Conservation (phyloP, 1,140 invertebrate genomes). For the Drosophila ironensis region DNA sequence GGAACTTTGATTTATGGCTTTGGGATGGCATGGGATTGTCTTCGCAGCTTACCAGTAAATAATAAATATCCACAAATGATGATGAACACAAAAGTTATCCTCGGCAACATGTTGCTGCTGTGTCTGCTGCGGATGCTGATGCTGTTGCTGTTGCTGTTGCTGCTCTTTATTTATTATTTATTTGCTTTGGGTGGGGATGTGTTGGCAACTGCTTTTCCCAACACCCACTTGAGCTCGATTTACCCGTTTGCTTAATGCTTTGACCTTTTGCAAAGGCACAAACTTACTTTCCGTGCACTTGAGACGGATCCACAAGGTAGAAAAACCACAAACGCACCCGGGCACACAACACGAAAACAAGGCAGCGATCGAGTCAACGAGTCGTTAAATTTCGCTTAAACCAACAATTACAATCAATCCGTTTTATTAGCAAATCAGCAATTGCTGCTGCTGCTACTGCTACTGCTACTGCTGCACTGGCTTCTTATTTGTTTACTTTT, state of each 20-base stretch:
- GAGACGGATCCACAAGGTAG: constrained; percentile 10
- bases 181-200: too few species aligned
- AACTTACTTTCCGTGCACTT: constrained; percentile 34
- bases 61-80: constrained; percentile 79
- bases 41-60: constrained; percentile 37
- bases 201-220: not conserved
- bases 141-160: constrained; percentile 1
- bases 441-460: constrained; percentile 6
- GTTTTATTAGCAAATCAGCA: constrained; percentile 25
- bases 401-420: constrained; percentile 52
- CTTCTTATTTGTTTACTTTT: constrained; percentile 15
- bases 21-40: constrained; percentile 24
- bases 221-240: constrained; percentile 19
- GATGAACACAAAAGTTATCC: constrained; percentile 67
- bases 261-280: constrained; percentile 25
- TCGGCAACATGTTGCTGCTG: constrained; percentile 72
- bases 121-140: constrained; percentile 8
- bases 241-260: constrained; percentile 18
- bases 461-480: constrained; percentile 18
- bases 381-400: constrained; percentile 38
- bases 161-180: not conserved
- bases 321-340: too few species aligned
- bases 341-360: too few species aligned
- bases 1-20: constrained; percentile 47
- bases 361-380: constrained; percentile 29